phyloP scores from a whole-genome alignment of 2,797 vertebrate species.

The Sebastes nivosus region DNA sequence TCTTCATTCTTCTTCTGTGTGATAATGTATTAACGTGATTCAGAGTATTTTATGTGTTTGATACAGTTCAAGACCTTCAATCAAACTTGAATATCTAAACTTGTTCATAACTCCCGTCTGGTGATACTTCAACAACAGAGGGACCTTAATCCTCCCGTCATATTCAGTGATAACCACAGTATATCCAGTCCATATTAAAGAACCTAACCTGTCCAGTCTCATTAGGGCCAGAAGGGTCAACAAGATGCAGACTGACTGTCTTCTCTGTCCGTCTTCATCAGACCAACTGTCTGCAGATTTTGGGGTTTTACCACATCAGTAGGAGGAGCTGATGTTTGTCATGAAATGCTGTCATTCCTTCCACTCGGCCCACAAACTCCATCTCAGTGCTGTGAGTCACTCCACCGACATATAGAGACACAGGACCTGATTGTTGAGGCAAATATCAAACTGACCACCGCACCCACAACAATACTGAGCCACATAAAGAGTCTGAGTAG shows the following conservation, averaged over 20 bases:
- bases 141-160: background rate
- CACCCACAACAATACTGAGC: constrained; percentile 28
- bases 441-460: constrained; percentile 51
- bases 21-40: background rate
- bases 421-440: constrained; percentile 70
- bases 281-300: background rate
- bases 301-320: background rate
- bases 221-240: background rate
- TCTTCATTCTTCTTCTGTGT: background rate
- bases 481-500: background rate
- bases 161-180: background rate
- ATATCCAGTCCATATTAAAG: background rate
- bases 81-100: background rate
- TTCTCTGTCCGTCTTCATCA: background rate
- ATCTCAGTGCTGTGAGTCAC: constrained; percentile 58
- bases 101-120: background rate
- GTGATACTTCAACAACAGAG: background rate
- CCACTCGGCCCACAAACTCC: constrained; percentile 65
- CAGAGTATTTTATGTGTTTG: background rate
- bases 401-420: constrained; percentile 58
- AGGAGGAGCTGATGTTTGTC: constrained; percentile 25
- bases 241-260: background rate
- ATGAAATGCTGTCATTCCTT: constrained; percentile 63
- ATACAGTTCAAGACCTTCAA: background rate
- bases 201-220: background rate